Evolutionary conservation across 2,113 vertebrate species (phyloP).

Genomic region (Menidia beryllina): DNA sequence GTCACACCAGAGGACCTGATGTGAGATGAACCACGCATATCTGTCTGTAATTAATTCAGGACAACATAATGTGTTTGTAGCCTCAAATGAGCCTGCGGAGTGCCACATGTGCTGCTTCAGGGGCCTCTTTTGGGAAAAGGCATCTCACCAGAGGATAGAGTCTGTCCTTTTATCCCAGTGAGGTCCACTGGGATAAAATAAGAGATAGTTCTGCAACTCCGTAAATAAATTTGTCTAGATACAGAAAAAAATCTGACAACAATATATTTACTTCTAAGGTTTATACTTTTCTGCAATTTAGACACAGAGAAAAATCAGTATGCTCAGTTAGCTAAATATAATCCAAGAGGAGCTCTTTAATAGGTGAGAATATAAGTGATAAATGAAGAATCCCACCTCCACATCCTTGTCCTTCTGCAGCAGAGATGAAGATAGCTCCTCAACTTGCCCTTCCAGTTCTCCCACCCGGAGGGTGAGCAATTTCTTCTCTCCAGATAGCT

Average conservation of each 20-base stretch:
- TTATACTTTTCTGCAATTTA: no score
- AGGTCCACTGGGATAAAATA: conserved; percentile 41
- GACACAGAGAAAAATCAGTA: neutral
- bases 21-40: neutral
- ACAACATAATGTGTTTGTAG: conserved; percentile 6
- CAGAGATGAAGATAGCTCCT: conserved; percentile 77
- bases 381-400: conserved; percentile 78
- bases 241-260: no score
- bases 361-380: neutral
- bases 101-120: conserved; percentile 46
- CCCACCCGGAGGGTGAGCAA: conserved; percentile 76
- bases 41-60: neutral
- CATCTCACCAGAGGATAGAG: conserved; percentile 20
- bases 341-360: neutral
- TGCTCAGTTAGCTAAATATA: neutral
- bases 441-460: conserved; percentile 82
- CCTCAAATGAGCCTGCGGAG: conserved; percentile 46
- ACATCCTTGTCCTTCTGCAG: conserved; percentile 75
- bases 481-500: conserved; percentile 83
- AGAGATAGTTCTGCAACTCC: neutral
- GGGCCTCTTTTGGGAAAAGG: neutral
- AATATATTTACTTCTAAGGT: no score
- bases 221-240: neutral
- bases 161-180: no score
- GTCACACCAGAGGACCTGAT: neutral